Evolutionary conservation across 2,888 invertebrate genomes (phyloP).

Genomic region (Anarsia innoxiella): DNA sequence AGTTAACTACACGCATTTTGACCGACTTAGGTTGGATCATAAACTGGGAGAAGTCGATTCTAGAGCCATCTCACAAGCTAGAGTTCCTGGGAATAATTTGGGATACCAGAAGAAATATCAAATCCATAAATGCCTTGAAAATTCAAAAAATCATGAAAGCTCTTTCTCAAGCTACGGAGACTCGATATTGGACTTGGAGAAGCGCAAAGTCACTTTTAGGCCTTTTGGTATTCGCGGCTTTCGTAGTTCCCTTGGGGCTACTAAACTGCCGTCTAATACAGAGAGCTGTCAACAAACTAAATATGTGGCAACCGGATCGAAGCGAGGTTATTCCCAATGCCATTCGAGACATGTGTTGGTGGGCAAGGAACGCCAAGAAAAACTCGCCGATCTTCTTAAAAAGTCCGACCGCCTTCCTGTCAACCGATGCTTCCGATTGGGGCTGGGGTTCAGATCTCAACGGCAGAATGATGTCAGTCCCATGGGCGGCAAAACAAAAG

Average conservation of each 20-base stretch:
- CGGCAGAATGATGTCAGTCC: conserved; percentile 13
- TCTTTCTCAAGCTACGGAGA: background rate
- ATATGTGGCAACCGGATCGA: conserved; percentile 1
- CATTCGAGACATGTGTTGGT: conserved; percentile 7
- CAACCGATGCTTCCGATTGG: conserved; percentile 15
- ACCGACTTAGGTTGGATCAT: conserved; percentile 10
- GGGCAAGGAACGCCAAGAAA: conserved; percentile 8
- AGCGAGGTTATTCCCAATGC: background rate
- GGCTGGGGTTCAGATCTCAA: conserved; percentile 18
- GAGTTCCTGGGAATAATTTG: conserved; percentile 16
- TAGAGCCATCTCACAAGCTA: conserved; percentile 7
- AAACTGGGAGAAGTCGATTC: conserved; percentile 10
- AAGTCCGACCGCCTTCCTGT: conserved; percentile 7
- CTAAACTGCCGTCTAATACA: conserved; percentile 4
- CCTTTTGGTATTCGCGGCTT: conserved; percentile 4
- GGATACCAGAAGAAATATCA: conserved; percentile 10
- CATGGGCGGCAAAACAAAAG: conserved; percentile 15
- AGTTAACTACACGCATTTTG: conserved; percentile 4
- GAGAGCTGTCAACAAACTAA: conserved; percentile 4
- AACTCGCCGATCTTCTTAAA: conserved; percentile 3
- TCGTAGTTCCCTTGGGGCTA: conserved; percentile 9
- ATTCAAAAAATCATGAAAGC: background rate
- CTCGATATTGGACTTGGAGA: conserved; percentile 7
- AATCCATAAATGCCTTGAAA: conserved; percentile 3
- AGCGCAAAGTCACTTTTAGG: conserved; percentile 9